phyloP scores from a whole-genome alignment of 2,797 vertebrate genomes.

The Sebastes itinus region DNA sequence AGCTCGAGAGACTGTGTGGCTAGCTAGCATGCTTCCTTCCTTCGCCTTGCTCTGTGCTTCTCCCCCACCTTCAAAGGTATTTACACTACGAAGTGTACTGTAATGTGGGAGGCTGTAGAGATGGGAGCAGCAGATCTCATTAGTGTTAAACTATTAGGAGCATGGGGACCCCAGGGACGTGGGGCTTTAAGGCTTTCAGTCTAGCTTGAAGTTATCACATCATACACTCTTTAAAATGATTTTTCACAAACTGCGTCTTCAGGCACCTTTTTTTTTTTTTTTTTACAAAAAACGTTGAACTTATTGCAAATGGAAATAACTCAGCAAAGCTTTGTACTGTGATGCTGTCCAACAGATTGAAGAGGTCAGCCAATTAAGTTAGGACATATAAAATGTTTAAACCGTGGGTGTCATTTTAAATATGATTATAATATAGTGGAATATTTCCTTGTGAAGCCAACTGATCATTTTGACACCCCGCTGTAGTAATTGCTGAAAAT shows the following conservation, averaged over 20 bases:
- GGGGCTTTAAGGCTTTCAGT: conserved; percentile 57
- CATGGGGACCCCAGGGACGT: conserved; percentile 57
- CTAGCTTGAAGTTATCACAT: conserved; percentile 62
- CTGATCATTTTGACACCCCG: neutral
- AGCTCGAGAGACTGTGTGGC: conserved; percentile 33
- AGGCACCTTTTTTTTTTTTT: neutral
- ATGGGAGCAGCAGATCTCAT: conserved; percentile 71
- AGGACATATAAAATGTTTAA: neutral
- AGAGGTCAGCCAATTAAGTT: neutral
- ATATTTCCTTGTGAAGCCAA: neutral
- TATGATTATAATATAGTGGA: neutral
- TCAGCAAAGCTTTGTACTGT: conserved; percentile 6
- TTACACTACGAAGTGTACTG: conserved; percentile 68
- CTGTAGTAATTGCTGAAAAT: neutral
- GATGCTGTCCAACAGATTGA: neutral
- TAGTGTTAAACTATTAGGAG: conserved; percentile 77
- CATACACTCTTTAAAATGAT: conserved; percentile 40
- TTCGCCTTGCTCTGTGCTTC: conserved; percentile 31
- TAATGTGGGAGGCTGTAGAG: conserved; percentile 60
- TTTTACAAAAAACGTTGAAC: conserved; percentile 5
- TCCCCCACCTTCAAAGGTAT: conserved; percentile 68
- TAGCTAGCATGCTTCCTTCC: conserved; percentile 17
- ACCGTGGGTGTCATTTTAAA: neutral
- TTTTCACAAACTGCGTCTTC: conserved; percentile 34
- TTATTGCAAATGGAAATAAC: conserved; percentile 1